Conservation (phyloP, 2,797 vertebrate genomes). For the Cirrhinus molitorella region DNA sequence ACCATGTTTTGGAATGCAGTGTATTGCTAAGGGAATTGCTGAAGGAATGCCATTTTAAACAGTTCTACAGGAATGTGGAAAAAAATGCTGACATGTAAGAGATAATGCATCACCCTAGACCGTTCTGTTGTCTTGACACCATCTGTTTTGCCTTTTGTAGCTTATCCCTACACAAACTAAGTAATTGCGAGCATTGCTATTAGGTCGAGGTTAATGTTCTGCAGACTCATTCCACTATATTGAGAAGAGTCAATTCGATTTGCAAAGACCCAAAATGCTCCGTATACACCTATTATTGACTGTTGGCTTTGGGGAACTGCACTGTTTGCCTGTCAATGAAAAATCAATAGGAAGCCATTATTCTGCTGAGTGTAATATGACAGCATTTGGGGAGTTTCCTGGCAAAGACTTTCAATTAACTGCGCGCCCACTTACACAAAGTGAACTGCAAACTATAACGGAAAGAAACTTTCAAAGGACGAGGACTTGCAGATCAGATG, state of each 20-base stretch:
- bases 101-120: neutral
- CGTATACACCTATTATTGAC: slow-evolving; percentile 36
- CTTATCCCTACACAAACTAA: neutral
- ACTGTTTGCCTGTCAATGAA: slow-evolving; percentile 52
- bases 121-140: neutral
- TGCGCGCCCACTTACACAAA: neutral
- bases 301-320: slow-evolving; percentile 14
- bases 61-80: neutral
- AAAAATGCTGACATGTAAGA: neutral
- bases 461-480: slow-evolving; percentile 29
- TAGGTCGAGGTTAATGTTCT: slow-evolving; percentile 59
- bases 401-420: slow-evolving; percentile 40
- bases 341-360: slow-evolving; percentile 43
- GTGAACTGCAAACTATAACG: neutral
- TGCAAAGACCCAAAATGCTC: slow-evolving; percentile 15
- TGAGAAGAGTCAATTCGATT: slow-evolving; percentile 41
- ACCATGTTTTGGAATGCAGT: neutral
- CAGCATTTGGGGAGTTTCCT: slow-evolving; percentile 29
- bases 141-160: slow-evolving; percentile 39
- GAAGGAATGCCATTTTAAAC: slow-evolving; percentile 5
- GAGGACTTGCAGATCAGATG: neutral
- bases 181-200: slow-evolving; percentile 5
- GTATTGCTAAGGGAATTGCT: neutral
- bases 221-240: slow-evolving; percentile 50
- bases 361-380: slow-evolving; percentile 49